Base-by-base conservation (phyloP, 2,888 invertebrate species). In the Nyleta sp. region DNA sequence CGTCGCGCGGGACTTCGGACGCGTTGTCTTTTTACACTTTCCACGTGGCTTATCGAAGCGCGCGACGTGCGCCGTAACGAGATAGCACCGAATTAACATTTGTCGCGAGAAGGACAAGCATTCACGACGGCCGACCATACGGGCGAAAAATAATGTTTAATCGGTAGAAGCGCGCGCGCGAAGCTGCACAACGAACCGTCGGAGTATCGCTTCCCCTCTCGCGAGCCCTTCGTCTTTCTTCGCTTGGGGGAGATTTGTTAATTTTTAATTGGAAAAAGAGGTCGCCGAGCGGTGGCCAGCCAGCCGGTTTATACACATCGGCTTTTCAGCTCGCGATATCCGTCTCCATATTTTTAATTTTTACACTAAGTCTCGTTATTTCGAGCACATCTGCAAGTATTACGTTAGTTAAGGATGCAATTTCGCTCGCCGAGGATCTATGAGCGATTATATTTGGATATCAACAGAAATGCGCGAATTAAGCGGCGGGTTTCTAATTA, bases 231-330 rank as follows among this genome's bases (percentile, higher is more conserved):
- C 75, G 62, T 80, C 78, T 60, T 67, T 81, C 77, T 62, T 67
- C 59, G 71, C 79, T 79, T 72, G 57, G 84, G 81, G 82, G 77
- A 82, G 84, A 85, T 85, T 88, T 89, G 89, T 88, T 88, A 88
- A 88, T 90, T 90, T 90, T 90, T 90, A 89, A 90, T 90, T 90
- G 88, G 89, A 74, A 85, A 88, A 87, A 89, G 87, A 87, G 77
- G 53, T 65, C 68, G 80, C 62, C 50, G 52, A 76, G 59, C 55
- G 35, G 55, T 65, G 17, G 44, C 64, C 65, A 44, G 55, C 48
- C 73, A 62, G 17, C 67, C 59, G 31, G 52, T 68, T 73, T 52
- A 67, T 67, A 55, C 38, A 48, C 60, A 40, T 67, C 42, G 68
- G 62, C 70, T 70, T 74, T 70, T 57, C 50, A 64, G n/a, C 62